Conservation (phyloP, 2,113 vertebrate genomes). For the Marmota flaviventris region DNA sequence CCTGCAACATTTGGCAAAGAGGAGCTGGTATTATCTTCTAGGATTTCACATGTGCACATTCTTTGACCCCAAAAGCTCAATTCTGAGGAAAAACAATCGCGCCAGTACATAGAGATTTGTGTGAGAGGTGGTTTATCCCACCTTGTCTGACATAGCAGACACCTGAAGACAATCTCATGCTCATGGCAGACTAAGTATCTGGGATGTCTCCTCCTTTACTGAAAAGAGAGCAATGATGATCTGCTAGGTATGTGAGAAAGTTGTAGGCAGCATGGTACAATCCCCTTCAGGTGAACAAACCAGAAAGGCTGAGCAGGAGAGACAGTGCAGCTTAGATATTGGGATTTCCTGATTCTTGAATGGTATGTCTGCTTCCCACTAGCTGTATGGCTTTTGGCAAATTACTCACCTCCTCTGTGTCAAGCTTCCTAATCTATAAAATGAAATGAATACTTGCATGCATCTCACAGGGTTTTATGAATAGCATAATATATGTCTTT, state of each 20-base stretch:
- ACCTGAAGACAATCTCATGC: neutral
- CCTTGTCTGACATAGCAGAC: neutral
- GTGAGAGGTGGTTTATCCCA: neutral
- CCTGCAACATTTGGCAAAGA: neutral
- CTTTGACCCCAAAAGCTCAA: conserved; percentile 53
- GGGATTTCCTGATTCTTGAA: neutral
- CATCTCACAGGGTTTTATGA: neutral
- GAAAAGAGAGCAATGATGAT: neutral
- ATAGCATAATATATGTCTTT: neutral
- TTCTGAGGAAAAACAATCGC: conserved; percentile 31
- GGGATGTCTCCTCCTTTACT: neutral
- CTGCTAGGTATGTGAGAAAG: neutral
- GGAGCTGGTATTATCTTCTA: neutral
- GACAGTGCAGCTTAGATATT: neutral
- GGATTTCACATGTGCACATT: neutral
- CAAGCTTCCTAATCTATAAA: conserved; percentile 11
- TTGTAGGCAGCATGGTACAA: neutral
- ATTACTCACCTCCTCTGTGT: neutral
- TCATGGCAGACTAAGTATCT: neutral
- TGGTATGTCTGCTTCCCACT: neutral
- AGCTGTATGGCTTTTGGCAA: neutral
- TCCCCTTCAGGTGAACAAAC: neutral
- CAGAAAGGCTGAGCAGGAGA: neutral
- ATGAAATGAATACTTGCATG: neutral
- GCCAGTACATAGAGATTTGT: neutral